Percentiles rank a stretch among this genome's conserved stretches.
Conservation (phyloP, 2,797 vertebrate species). For the Glyptemys insculpta region DNA sequence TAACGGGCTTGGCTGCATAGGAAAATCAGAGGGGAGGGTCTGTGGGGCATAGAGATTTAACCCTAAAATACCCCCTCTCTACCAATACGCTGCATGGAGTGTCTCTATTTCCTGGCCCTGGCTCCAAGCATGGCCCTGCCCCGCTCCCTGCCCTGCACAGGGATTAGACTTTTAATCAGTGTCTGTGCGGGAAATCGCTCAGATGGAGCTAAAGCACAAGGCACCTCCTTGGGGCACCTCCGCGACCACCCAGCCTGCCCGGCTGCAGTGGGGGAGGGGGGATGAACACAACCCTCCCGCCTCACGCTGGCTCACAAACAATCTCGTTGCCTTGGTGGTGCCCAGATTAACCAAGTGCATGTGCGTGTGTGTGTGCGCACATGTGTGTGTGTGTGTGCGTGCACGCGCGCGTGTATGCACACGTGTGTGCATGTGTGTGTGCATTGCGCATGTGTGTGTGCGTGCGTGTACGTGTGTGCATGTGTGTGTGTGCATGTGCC, state of each 20-base stretch:
- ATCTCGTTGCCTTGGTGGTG: background rate
- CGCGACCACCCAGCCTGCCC: background rate
- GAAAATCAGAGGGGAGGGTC: background rate
- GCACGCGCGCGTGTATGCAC: background rate
- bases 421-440: background rate
- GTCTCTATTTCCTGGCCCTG: background rate
- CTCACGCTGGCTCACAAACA: background rate
- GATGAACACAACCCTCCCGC: background rate
- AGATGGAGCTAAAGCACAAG: background rate
- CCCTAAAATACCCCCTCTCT: fast-evolving
- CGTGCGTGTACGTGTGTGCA: too few species aligned
- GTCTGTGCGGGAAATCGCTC: constrained; percentile 30
- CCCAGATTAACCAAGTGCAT: background rate
- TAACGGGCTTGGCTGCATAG: background rate
- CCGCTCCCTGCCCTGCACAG: fast-evolving
- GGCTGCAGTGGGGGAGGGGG: too few species aligned
- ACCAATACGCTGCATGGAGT: background rate
- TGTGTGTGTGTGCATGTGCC: background rate
- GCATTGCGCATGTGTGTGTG: too few species aligned
- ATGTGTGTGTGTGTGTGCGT: fast-evolving
- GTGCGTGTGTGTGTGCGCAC: background rate
- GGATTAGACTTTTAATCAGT: constrained; percentile 67
- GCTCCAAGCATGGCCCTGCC: background rate
- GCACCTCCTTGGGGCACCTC: background rate
- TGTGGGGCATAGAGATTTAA: background rate